phyloP scores from a whole-genome alignment of 2,888 invertebrate genomes.

The Cephus rjabovi region DNA sequence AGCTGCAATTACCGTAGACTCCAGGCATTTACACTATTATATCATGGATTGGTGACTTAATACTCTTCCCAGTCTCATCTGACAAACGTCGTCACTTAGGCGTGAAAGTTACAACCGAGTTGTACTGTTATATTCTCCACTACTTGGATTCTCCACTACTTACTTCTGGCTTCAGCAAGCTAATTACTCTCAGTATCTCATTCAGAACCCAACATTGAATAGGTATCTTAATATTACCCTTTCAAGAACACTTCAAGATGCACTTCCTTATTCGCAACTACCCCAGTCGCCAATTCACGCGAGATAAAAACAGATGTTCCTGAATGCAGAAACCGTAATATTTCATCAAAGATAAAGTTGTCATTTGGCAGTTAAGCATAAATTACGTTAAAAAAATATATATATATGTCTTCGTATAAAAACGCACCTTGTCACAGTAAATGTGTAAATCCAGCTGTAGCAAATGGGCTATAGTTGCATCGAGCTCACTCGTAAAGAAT shows the following conservation, averaged over 20 bases:
- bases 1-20: background rate
- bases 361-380: background rate
- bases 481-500: slow-evolving; percentile 37
- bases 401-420: background rate
- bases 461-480: slow-evolving; percentile 29
- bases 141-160: background rate
- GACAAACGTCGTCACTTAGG: background rate
- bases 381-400: background rate
- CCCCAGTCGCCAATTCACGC: background rate
- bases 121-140: background rate
- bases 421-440: background rate
- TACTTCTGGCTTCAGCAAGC: slow-evolving; percentile 9
- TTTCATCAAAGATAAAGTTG: background rate
- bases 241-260: slow-evolving; percentile 4
- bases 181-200: slow-evolving; percentile 18
- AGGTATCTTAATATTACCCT: slow-evolving; percentile 15
- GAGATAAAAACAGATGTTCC: background rate
- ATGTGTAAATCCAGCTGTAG: slow-evolving; percentile 4
- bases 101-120: background rate
- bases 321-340: no score
- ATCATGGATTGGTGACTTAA: background rate
- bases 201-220: slow-evolving; percentile 2
- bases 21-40: background rate
- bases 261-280: background rate
- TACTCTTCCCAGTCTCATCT: background rate